phyloP scores from a whole-genome alignment of 2,797 vertebrate genomes.

The Eremophila alpestris region DNA sequence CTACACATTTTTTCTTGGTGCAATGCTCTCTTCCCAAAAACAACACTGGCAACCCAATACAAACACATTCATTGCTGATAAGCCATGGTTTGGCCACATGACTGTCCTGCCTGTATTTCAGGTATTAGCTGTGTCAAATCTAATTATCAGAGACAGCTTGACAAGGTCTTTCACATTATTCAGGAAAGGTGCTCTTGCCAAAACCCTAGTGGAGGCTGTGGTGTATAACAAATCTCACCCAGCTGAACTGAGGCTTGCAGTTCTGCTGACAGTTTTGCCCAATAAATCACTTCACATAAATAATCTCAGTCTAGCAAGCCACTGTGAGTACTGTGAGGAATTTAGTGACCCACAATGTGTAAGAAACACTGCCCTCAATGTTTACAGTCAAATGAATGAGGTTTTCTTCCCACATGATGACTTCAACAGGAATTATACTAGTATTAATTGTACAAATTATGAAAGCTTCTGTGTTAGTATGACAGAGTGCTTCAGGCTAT shows the following conservation, averaged over 20 bases:
- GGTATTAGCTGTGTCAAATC: slow-evolving; percentile 8
- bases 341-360: background rate
- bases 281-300: background rate
- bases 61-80: slow-evolving; percentile 25
- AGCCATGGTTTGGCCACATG: slow-evolving; percentile 1
- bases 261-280: slow-evolving; percentile 1
- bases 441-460: background rate
- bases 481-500: background rate
- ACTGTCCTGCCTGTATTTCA: background rate
- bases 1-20: background rate
- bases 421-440: background rate
- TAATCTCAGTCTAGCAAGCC: background rate
- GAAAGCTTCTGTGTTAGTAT: background rate
- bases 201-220: background rate
- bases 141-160: slow-evolving; percentile 9
- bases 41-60: background rate
- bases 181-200: background rate
- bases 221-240: background rate
- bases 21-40: background rate
- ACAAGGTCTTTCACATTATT: slow-evolving; percentile 6
- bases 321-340: background rate
- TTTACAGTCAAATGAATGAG: background rate
- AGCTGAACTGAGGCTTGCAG: background rate
- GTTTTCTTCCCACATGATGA: background rate
- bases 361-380: background rate